A percentile compares a stretch with the other conserved stretches of the same genome.
Conservation (phyloP, 2,113 vertebrate species). For the Catharus bicknelli region DNA sequence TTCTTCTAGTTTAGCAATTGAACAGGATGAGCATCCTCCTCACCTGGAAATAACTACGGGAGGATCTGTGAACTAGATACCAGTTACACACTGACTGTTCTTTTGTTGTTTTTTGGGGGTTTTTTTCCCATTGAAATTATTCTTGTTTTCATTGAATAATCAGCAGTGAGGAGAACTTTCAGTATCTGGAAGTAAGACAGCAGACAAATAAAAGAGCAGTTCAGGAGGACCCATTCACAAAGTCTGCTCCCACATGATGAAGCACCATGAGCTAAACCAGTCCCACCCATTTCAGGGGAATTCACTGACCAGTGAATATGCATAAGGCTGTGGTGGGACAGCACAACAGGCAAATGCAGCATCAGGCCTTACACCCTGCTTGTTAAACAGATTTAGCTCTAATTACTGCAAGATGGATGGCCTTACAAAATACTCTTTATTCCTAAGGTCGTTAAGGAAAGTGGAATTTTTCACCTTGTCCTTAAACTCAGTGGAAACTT, state of each 20-base stretch:
- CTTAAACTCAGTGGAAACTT: slow-evolving; percentile 31
- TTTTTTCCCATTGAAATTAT: background rate
- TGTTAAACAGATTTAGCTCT: background rate
- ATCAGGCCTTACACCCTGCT: background rate
- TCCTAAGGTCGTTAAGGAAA: slow-evolving; percentile 6
- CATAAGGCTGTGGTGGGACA: background rate
- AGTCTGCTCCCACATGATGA: background rate
- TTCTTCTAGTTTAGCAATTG: background rate
- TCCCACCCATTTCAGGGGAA: background rate
- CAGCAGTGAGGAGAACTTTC: background rate
- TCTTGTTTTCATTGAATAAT: background rate
- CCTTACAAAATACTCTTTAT: background rate
- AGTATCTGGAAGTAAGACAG: background rate
- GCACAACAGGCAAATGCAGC: background rate
- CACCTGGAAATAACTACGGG: background rate
- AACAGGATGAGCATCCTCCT: background rate
- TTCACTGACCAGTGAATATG: background rate
- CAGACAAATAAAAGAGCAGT: background rate
- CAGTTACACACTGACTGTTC: background rate
- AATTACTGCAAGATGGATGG: background rate
- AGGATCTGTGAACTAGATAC: background rate
- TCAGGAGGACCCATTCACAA: background rate
- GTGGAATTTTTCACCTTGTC: slow-evolving; percentile 29
- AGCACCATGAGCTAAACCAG: background rate
- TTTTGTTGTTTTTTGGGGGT: background rate